phyloP scores from a whole-genome alignment of 2,797 vertebrate genomes.

The Serranus cabrilla region DNA sequence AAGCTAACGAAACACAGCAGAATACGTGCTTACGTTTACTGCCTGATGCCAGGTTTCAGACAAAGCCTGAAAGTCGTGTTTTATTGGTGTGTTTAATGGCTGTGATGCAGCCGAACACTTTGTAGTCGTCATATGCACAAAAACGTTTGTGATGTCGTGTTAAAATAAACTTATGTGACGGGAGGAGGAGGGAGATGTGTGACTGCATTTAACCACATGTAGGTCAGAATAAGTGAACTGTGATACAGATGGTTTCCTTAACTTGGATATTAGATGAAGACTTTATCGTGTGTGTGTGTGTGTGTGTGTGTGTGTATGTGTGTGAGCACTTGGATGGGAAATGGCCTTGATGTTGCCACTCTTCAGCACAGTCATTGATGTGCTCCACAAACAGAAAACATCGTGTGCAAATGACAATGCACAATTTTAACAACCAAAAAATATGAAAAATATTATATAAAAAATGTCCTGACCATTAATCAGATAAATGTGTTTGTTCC shows the following conservation, averaged over 20 bases:
- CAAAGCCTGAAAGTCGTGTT: neutral
- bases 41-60: neutral
- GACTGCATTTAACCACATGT: neutral
- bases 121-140: no score
- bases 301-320: neutral
- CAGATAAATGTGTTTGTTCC: neutral
- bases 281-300: neutral
- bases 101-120: neutral
- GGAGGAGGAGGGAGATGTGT: neutral
- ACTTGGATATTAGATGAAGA: neutral
- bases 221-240: neutral
- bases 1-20: constrained; percentile 7
- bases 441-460: neutral
- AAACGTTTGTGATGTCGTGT: neutral
- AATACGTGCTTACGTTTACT: neutral
- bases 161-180: neutral
- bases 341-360: constrained; percentile 11
- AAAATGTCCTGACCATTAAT: neutral
- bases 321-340: neutral
- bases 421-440: neutral
- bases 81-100: neutral
- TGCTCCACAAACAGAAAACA: no score
- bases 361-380: no score
- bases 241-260: neutral
- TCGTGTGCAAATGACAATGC: neutral